Conservation (phyloP, 92 coral and sea anemone species). For the Blastomussa wellsi region DNA sequence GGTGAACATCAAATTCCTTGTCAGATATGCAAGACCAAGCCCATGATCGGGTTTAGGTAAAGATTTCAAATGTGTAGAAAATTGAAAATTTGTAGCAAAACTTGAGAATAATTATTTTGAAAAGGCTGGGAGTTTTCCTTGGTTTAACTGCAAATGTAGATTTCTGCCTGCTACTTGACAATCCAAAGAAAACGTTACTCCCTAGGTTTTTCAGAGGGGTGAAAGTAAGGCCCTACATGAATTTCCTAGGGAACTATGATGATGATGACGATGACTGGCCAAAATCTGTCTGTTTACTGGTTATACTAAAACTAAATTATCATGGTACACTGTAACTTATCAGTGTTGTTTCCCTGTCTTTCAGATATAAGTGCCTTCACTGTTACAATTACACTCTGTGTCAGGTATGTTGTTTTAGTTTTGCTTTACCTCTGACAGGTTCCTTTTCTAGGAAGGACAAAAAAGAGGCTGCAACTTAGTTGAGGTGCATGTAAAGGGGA, state of each 20-base stretch:
- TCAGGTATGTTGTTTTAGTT: constrained; percentile 65
- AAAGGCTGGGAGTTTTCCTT: too few species aligned
- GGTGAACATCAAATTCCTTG: constrained; percentile 91
- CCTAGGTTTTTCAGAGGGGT: neutral
- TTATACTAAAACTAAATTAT: too few species aligned
- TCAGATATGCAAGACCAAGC: constrained; percentile 86
- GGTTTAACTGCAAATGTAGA: too few species aligned
- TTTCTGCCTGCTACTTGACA: too few species aligned
- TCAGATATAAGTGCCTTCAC: constrained; percentile 92
- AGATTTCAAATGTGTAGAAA: neutral
- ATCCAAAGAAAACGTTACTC: too few species aligned
- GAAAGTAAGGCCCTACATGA: too few species aligned
- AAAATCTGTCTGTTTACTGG: too few species aligned
- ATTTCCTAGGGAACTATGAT: too few species aligned
- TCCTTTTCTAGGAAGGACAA: neutral
- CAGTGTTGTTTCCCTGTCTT: neutral
- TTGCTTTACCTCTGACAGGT: neutral
- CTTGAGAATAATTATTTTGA: neutral
- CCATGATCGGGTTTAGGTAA: constrained; percentile 80
- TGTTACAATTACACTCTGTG: constrained; percentile 91
- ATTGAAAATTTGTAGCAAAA: neutral
- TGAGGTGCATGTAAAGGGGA: too few species aligned
- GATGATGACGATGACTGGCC: too few species aligned
- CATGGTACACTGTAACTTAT: too few species aligned
- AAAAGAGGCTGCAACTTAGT: neutral